These are phyloP conservation scores for Apodemia zela DNA, from an alignment of 2,888 invertebrate genomes.

Conservation along the genomic window DNA sequence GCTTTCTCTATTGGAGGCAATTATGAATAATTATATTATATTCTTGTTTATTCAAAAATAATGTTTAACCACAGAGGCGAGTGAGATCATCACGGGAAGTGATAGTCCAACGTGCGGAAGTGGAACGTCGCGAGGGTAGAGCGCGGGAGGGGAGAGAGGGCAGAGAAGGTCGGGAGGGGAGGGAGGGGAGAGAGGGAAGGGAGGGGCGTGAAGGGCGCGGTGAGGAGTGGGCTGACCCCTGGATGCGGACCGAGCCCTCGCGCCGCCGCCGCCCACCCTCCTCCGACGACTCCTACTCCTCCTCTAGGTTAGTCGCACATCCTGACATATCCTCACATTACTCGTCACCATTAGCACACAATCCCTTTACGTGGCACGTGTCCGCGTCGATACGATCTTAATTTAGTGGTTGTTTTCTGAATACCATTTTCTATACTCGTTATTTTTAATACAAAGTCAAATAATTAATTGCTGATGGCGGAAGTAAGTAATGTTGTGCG, in stretches of 20 bases:
- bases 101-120: constrained; percentile 84
- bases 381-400: too few species aligned
- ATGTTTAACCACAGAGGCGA: constrained; percentile 52
- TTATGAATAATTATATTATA: too few species aligned
- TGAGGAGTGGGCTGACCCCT: constrained; percentile 80
- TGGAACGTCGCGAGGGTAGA: constrained; percentile 48
- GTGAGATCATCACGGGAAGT: constrained; percentile 85
- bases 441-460: too few species aligned
- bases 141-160: constrained; percentile 38
- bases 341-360: background rate
- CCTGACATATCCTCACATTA: background rate
- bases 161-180: constrained; percentile 38
- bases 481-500: too few species aligned
- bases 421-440: too few species aligned
- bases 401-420: too few species aligned
- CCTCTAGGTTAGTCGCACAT: constrained; percentile 55
- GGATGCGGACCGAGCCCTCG: constrained; percentile 86
- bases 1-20: too few species aligned
- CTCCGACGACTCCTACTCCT: constrained; percentile 71
- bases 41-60: background rate
- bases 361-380: too few species aligned
- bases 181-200: constrained; percentile 35
- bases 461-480: too few species aligned
- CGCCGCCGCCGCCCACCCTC: constrained; percentile 60
- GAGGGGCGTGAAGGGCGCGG: constrained; percentile 39